phyloP scores from a whole-genome alignment of 2,113 vertebrate species.

The Mus spicilegus region DNA sequence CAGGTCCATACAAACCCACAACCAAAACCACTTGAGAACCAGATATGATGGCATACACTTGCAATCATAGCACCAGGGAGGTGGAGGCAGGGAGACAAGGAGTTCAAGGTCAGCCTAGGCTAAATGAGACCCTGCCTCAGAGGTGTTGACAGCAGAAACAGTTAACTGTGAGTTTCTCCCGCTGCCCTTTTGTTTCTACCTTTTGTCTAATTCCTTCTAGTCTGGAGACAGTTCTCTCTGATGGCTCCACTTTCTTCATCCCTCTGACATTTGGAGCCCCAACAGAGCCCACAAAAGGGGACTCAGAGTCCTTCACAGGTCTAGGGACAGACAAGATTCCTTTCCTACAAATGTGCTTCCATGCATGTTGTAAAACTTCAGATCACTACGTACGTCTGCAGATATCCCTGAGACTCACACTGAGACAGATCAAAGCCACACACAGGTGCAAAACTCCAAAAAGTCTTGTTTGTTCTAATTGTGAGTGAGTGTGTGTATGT shows the following conservation, averaged over 20 bases:
- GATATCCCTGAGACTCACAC: conserved; percentile 31
- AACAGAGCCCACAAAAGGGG: neutral
- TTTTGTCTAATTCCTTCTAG: neutral
- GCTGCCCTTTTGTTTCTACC: neutral
- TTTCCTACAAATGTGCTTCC: conserved; percentile 48
- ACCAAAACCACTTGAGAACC: neutral
- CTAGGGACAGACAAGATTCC: conserved; percentile 35
- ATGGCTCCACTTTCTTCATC: conserved; percentile 24
- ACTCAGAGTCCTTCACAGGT: neutral
- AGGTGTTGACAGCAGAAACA: neutral
- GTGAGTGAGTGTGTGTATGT: neutral
- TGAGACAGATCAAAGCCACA: conserved; percentile 54
- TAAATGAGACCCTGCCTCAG: neutral
- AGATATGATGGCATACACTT: neutral
- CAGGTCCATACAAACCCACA: neutral
- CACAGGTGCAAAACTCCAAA: conserved; percentile 49
- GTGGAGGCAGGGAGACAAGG: neutral
- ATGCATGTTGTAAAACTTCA: conserved; percentile 54
- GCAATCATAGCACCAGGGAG: neutral
- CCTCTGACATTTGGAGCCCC: neutral
- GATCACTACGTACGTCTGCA: conserved; percentile 43
- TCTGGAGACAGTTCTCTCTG: neutral
- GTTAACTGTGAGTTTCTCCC: neutral
- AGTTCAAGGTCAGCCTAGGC: neutral
- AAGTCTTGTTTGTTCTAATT: neutral